Percentiles rank a stretch among this genome's conserved stretches.
phyloP scores from a whole-genome alignment of 2,888 invertebrate genomes.

The Rhamnusium bicolor region DNA sequence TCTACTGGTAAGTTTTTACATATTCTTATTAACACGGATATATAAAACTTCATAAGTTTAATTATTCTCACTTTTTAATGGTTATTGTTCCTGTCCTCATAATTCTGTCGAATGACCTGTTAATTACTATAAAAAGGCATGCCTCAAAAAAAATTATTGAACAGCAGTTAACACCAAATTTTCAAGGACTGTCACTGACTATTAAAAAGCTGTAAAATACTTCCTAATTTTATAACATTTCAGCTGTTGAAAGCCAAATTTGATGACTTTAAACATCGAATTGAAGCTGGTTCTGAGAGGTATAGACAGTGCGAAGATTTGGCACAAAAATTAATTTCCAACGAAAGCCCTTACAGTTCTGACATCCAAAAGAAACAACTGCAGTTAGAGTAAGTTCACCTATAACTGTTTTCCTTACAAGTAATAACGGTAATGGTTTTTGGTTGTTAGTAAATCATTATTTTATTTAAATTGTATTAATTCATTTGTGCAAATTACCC shows the following conservation, averaged over 20 bases:
- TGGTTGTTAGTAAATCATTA: not conserved
- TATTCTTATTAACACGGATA: too few species aligned
- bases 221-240: conserved; percentile 34
- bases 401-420: not conserved
- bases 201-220: not conserved
- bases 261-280: conserved; percentile 92
- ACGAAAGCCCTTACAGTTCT: conserved; percentile 87
- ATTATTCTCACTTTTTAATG: too few species aligned
- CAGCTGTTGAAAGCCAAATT: conserved; percentile 90
- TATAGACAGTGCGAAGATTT: conserved; percentile 92
- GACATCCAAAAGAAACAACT: conserved; percentile 91
- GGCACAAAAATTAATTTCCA: conserved; percentile 89
- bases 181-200: not conserved
- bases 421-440: not conserved
- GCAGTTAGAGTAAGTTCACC: conserved; percentile 82
- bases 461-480: not conserved
- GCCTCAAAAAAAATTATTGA: too few species aligned
- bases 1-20: conserved; percentile 75
- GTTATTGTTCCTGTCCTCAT: too few species aligned
- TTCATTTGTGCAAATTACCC: not conserved
- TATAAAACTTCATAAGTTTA: too few species aligned
- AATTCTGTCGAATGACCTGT: too few species aligned
- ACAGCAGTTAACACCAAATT: too few species aligned
- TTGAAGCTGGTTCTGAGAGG: conserved; percentile 91
- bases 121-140: too few species aligned